phyloP scores from a whole-genome alignment of 2,888 invertebrate genomes.

The Icerya purchasi region DNA sequence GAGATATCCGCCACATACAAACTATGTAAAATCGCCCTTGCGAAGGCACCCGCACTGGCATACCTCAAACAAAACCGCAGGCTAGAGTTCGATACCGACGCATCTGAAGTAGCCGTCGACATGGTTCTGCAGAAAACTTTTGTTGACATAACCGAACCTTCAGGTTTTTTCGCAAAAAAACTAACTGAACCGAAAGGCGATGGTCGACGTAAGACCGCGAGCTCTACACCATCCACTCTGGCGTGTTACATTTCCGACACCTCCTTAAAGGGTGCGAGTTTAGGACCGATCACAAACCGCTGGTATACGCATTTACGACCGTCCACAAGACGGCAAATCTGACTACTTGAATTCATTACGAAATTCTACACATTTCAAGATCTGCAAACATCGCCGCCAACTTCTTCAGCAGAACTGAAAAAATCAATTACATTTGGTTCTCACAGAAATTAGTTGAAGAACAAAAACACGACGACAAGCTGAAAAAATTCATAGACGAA shows the following conservation, averaged over 20 bases:
- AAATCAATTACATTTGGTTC: no score
- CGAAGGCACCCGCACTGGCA: slow-evolving; percentile 21
- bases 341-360: slow-evolving; percentile 11
- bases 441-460: background rate
- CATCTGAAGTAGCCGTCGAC: slow-evolving; percentile 24
- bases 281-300: slow-evolving; percentile 15
- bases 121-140: slow-evolving; percentile 23
- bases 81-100: slow-evolving; percentile 23
- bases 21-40: slow-evolving; percentile 19
- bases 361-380: slow-evolving; percentile 12
- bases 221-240: slow-evolving; percentile 13
- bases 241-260: slow-evolving; percentile 13
- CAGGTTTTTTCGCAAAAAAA: slow-evolving; percentile 15
- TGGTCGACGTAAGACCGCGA: no score
- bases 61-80: slow-evolving; percentile 21
- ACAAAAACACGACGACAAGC: slow-evolving; percentile 4
- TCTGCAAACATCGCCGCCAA: slow-evolving; percentile 10
- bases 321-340: slow-evolving; percentile 4
- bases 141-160: slow-evolving; percentile 7
- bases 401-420: no score
- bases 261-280: slow-evolving; percentile 15
- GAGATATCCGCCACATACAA: slow-evolving; percentile 17
- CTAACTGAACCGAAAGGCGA: slow-evolving; percentile 8
- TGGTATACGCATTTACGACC: slow-evolving; percentile 13
- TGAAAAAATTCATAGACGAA: background rate